phyloP scores from a whole-genome alignment of 1,140 invertebrate genomes.

The Orius insidiosus region DNA sequence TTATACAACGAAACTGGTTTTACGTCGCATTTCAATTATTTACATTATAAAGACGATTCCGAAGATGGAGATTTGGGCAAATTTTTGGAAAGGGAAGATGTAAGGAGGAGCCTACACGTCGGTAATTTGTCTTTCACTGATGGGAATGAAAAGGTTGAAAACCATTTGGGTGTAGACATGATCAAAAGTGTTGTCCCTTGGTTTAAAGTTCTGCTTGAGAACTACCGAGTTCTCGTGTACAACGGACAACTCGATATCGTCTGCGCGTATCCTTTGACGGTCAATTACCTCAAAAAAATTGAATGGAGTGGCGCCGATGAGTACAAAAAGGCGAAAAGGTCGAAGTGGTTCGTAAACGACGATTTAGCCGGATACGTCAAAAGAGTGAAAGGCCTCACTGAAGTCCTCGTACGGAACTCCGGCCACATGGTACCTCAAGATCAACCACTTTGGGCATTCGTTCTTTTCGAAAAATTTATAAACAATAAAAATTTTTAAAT shows the following conservation, averaged over 20 bases:
- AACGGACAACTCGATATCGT: slow-evolving; percentile 77
- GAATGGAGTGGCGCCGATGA: slow-evolving; percentile 44
- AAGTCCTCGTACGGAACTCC: slow-evolving; percentile 58
- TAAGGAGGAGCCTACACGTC: slow-evolving; percentile 51
- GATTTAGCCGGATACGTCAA: slow-evolving; percentile 21
- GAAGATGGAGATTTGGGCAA: slow-evolving; percentile 25
- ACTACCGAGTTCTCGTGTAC: slow-evolving; percentile 53
- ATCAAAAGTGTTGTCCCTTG: slow-evolving; percentile 66
- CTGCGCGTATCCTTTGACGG: slow-evolving; percentile 58
- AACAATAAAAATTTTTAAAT: slow-evolving; percentile 30
- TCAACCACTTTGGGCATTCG: slow-evolving; percentile 58
- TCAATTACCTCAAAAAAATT: slow-evolving; percentile 40
- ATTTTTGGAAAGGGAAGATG: slow-evolving; percentile 33
- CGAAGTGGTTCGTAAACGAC: slow-evolving; percentile 17
- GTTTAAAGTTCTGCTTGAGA: slow-evolving; percentile 45
- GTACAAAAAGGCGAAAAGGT: slow-evolving; percentile 42
- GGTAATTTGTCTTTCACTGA: slow-evolving; percentile 40
- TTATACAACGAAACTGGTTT: slow-evolving; percentile 51
- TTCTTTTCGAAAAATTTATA: slow-evolving; percentile 61
- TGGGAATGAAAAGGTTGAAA: slow-evolving; percentile 38
- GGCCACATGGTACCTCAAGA: slow-evolving; percentile 70
- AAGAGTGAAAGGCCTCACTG: slow-evolving; percentile 41
- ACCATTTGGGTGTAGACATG: slow-evolving; percentile 54
- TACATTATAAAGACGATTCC: slow-evolving; percentile 25
- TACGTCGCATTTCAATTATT: slow-evolving; percentile 60